Evolutionary conservation across 2,113 vertebrate species (phyloP), one percentile per base, ranked within the genome.

Genomic region (Symphodus melops): DNA sequence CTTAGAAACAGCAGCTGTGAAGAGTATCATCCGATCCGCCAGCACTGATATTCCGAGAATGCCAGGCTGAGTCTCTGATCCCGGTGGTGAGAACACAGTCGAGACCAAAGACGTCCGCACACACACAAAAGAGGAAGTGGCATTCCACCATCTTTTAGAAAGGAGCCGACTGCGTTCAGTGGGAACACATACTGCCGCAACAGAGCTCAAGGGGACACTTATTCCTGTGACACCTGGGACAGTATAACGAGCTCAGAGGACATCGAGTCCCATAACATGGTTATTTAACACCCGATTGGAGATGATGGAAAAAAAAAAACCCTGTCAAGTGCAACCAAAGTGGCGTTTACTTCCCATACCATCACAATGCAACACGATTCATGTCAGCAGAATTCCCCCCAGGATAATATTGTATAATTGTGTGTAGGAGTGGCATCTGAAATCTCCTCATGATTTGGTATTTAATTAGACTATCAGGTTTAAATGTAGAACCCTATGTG

Each of bases 1-100:
- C 92, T 93, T 93, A 93, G 92, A 91, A 92, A 81, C 91, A 88
- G 84, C 92, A 93, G 90, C 92, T 93, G 92, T 71, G 72, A 70
- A 65, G 72, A 62, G 72, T 39, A 92, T 90, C 90, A 92, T 88
- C 80, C 69, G 73, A 91, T 90, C 79, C 55, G 55, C 70, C 71
- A 3, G 68, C 78, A 61, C 69, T 68, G 66, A 92, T 92, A 91
- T 89, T 91, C 91, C 90, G 85, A 89, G 87, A 92, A 93, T 92
- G 84, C 83, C 79, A 39, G 65, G 65, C 60, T 72, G 76, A 89
- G 86, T 71, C 82, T 89, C 72, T 88, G 83, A 89, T 88, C 89
- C 83, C 68, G 42, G 67, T 48, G 73, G 85, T 84, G 82, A 81
- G 80, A 83, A 80, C 69, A 85, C 58, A 51, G 84, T 51, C 2